A percentile compares a stretch with the other conserved stretches of the same genome.
Conservation (phyloP, 2,888 invertebrate species). For the Coelopa pilipes region DNA sequence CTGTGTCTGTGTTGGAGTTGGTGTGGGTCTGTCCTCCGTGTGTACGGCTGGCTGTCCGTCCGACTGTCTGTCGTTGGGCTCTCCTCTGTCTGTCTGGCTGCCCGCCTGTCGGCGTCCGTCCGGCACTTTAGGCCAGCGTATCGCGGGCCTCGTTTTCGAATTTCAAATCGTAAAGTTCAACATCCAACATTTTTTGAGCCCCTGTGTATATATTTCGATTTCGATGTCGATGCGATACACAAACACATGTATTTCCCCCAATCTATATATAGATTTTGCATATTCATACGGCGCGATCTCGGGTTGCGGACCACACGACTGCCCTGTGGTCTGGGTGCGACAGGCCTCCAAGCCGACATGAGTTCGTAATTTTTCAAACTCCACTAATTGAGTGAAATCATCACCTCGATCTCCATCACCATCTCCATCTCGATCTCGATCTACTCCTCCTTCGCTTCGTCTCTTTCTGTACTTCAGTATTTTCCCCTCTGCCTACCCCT, state of each 20-base stretch:
- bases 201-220: no score
- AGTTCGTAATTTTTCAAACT: no score
- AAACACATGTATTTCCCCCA: neutral
- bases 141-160: constrained; percentile 44
- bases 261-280: constrained; percentile 49
- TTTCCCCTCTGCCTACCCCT: neutral
- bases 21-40: constrained; percentile 1
- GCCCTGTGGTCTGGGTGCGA: constrained; percentile 6
- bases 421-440: no score
- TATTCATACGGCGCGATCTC: constrained; percentile 59
- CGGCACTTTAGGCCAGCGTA: constrained; percentile 42
- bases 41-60: neutral
- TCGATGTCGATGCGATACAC: neutral
- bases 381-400: no score
- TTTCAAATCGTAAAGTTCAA: constrained; percentile 50
- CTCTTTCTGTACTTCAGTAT: constrained; percentile 34
- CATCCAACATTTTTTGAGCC: no score
- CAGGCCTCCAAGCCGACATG: neutral
- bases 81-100: constrained; percentile 3
- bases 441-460: constrained; percentile 24
- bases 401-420: no score
- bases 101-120: neutral
- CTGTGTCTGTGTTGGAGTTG: neutral
- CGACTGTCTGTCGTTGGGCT: no score
- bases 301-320: constrained; percentile 29